Conservation (phyloP, 2,113 vertebrate genomes). For the Macaca nemestrina region DNA sequence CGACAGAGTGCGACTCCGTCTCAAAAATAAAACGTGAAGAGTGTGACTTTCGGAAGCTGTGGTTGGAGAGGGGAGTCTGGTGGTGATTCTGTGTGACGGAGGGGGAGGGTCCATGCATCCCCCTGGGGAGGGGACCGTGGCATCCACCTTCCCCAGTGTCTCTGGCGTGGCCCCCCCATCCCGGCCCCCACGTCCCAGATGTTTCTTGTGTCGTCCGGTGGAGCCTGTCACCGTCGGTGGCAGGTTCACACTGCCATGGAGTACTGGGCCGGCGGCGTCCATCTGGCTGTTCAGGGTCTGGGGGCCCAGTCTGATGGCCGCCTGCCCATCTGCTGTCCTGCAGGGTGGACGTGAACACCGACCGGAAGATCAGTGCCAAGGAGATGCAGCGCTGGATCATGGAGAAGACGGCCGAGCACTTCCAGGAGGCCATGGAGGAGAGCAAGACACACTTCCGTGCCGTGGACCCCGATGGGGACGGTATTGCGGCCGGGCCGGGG, state of each 20-base stretch:
- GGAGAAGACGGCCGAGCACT: constrained; percentile 96
- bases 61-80: too few species aligned
- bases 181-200: too few species aligned
- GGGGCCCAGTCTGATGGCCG: not conserved
- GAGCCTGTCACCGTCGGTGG: not conserved
- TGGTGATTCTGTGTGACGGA: too few species aligned
- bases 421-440: constrained; percentile 93
- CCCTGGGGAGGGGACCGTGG: too few species aligned
- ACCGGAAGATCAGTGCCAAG: constrained; percentile 91
- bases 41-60: too few species aligned
- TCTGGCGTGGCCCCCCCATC: too few species aligned
- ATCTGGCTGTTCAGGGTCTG: not conserved
- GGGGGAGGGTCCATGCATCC: too few species aligned
- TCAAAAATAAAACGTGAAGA: too few species aligned
- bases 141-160: too few species aligned
- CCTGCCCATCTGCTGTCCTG: not conserved
- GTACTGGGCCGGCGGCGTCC: not conserved
- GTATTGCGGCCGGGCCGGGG: constrained; percentile 69
- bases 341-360: constrained; percentile 93
- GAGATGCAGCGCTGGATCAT: constrained; percentile 98
- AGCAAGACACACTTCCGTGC: constrained; percentile 94
- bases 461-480: constrained; percentile 95
- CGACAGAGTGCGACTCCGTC: too few species aligned
- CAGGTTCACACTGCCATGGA: not conserved
- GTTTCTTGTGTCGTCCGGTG: not conserved